Percentiles rank a stretch among this genome's conserved stretches.
Evolutionary conservation across 2,888 invertebrate species (phyloP).

Genomic region (Meandrusa payeni): DNA sequence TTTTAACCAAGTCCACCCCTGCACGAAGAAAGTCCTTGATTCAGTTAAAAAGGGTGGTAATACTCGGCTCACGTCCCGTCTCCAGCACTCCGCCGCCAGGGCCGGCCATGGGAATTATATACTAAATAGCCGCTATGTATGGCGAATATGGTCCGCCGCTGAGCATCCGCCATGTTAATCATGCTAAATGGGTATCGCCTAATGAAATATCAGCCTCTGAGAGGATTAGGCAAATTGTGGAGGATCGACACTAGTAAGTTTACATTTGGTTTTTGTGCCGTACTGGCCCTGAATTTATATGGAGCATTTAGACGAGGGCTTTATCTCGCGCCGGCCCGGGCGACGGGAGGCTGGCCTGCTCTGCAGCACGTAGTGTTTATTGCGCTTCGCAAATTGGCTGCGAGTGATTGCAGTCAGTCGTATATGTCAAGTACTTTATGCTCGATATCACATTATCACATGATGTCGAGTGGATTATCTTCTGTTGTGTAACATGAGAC

Average conservation of each 20-base stretch:
- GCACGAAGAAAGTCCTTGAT: conserved; percentile 33
- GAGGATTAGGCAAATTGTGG: conserved; percentile 12
- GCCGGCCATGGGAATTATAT: conserved; percentile 34
- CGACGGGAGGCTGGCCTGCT: not conserved
- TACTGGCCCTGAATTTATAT: conserved; percentile 10
- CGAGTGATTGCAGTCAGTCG: too few relatives aligned
- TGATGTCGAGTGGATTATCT: too few relatives aligned
- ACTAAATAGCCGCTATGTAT: conserved; percentile 37
- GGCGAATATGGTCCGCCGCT: conserved; percentile 32
- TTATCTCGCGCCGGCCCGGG: too few relatives aligned
- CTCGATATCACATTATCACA: too few relatives aligned
- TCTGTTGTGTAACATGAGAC: too few relatives aligned
- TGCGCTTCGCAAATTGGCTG: too few relatives aligned
- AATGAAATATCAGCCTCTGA: conserved; percentile 30
- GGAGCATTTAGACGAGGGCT: too few relatives aligned
- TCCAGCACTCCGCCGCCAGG: conserved; percentile 33
- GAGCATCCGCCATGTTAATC: conserved; percentile 36
- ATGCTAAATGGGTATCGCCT: conserved; percentile 31
- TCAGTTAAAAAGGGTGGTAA: conserved; percentile 39
- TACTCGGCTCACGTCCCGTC: conserved; percentile 42
- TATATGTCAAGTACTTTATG: too few relatives aligned
- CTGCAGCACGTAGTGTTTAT: too few relatives aligned
- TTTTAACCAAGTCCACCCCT: conserved; percentile 26
- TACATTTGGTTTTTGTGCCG: conserved; percentile 12
- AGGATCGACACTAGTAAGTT: conserved; percentile 14